phyloP scores from a whole-genome alignment of 2,113 vertebrate species.

The Podarcis muralis region DNA sequence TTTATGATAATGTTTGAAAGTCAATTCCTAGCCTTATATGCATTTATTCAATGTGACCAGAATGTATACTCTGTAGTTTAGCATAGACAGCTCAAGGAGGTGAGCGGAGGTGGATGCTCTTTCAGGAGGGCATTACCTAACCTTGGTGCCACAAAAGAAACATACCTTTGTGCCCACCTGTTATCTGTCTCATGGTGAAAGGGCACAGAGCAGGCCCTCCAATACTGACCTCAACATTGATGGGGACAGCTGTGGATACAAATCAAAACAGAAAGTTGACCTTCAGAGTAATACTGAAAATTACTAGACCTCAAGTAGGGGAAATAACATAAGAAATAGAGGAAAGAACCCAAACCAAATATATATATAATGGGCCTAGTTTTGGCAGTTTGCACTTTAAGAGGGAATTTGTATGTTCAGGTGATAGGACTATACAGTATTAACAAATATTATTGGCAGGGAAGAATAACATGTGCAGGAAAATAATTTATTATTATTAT shows the following conservation, averaged over 20 bases:
- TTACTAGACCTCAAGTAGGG: conserved; percentile 13
- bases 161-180: background rate
- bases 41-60: background rate
- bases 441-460: background rate
- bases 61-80: background rate
- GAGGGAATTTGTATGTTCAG: background rate
- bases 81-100: too few species aligned
- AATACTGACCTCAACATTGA: background rate
- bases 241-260: conserved; percentile 7
- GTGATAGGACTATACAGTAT: background rate
- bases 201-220: background rate
- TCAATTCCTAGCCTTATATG: background rate
- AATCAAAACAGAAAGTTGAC: conserved; percentile 10
- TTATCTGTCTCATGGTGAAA: background rate
- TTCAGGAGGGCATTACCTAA: too few species aligned
- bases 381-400: background rate
- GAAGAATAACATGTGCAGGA: background rate
- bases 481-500: background rate
- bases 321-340: conserved; percentile 12
- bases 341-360: conserved; percentile 11
- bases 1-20: background rate
- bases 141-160: background rate
- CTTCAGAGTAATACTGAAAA: conserved; percentile 10
- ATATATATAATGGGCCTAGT: background rate
- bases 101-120: too few species aligned